Percentiles rank a stretch among this genome's conserved stretches.
These are phyloP conservation scores for Acrossocheilus wenchowensis DNA, from an alignment of 2,797 vertebrate genomes.

Conservation along the genomic window DNA sequence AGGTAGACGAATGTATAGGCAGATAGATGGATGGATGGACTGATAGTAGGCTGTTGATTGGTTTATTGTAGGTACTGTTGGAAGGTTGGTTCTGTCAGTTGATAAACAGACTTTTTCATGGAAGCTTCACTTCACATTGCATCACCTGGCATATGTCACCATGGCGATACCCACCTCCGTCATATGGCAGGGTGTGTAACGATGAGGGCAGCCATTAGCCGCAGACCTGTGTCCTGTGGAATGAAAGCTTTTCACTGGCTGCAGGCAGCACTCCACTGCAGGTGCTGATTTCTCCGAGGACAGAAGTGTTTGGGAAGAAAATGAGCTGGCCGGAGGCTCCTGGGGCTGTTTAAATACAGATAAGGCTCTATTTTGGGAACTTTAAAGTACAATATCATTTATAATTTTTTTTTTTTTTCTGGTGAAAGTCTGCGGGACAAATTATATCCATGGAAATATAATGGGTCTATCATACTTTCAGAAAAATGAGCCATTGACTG, in stretches of 20 bases:
- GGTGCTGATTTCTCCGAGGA: constrained; percentile 12
- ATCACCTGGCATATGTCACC: constrained; percentile 31
- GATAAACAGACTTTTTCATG: constrained; percentile 20
- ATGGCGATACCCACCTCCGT: constrained; percentile 12
- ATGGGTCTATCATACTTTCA: not conserved
- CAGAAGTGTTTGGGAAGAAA: constrained; percentile 32
- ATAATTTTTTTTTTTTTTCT: not conserved
- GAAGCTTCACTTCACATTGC: constrained; percentile 24
- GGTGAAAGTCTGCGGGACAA: not conserved
- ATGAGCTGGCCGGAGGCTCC: not conserved
- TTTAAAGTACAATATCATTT: not conserved
- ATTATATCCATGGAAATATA: not conserved
- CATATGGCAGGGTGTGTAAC: constrained; percentile 22
- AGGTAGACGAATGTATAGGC: not conserved
- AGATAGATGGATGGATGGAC: not conserved
- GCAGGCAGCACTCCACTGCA: not conserved
- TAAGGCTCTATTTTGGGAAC: constrained; percentile 4
- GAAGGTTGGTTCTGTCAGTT: not conserved
- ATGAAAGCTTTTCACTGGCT: constrained; percentile 13
- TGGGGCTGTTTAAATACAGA: constrained; percentile 10
- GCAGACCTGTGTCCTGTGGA: constrained; percentile 1
- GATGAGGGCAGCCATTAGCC: constrained; percentile 38
- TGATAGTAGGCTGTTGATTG: not conserved
- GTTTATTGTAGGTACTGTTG: not conserved
- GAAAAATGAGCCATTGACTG: not conserved